phyloP scores from a whole-genome alignment of 2,888 invertebrate species.

The Stomorhina lunata region DNA sequence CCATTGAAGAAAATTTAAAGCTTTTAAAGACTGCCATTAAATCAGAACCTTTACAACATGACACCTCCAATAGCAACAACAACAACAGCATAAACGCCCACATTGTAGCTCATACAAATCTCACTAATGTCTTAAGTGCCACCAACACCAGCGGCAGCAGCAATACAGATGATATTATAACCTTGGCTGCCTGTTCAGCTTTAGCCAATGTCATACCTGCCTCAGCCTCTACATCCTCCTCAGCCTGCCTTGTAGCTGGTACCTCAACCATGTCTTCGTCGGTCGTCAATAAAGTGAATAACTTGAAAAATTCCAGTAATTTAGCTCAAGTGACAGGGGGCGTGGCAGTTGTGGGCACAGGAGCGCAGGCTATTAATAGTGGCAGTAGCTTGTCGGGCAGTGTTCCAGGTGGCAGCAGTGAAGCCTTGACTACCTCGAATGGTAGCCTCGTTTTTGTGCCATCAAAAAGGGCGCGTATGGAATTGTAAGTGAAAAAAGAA shows the following conservation, averaged over 20 bases:
- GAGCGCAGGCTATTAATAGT: constrained; percentile 53
- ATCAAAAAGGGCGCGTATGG: constrained; percentile 81
- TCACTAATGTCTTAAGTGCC: constrained; percentile 59
- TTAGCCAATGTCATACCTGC: constrained; percentile 48
- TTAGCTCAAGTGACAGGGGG: constrained; percentile 42
- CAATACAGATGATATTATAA: constrained; percentile 61
- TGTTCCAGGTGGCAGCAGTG: constrained; percentile 54
- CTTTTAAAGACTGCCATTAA: constrained; percentile 78
- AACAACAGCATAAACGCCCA: constrained; percentile 42
- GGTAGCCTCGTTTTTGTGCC: constrained; percentile 78
- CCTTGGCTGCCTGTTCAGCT: constrained; percentile 64
- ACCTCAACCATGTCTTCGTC: constrained; percentile 11
- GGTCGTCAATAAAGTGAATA: constrained; percentile 15
- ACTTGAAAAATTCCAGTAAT: constrained; percentile 44
- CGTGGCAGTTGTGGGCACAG: constrained; percentile 48
- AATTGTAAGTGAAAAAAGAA: constrained; percentile 74
- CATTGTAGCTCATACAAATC: constrained; percentile 37
- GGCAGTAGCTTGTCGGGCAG: constrained; percentile 49
- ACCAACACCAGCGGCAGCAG: constrained; percentile 27
- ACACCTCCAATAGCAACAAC: constrained; percentile 69
- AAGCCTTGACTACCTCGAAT: constrained; percentile 75
- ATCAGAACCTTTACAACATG: constrained; percentile 77
- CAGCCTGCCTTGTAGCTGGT: neutral
- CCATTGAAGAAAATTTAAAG: constrained; percentile 74
- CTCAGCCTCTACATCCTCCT: neutral